Percentiles rank a stretch among this genome's conserved stretches.
Evolutionary conservation across 2,888 invertebrate genomes (phyloP).

Genomic region (Troides helena): DNA sequence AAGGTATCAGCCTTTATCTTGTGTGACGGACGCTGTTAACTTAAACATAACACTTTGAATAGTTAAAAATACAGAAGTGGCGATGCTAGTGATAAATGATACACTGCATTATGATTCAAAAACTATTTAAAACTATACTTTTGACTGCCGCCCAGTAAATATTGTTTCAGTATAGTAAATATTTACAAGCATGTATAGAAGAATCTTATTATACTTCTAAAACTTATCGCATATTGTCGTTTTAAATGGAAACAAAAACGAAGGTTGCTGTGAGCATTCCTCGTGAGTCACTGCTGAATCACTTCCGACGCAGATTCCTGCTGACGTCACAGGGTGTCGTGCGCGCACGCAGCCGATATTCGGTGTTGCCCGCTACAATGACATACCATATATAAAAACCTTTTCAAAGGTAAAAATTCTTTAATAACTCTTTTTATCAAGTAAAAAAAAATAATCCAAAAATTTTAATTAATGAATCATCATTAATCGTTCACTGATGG

Average conservation of each 20-base stretch:
- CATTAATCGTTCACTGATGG: no score
- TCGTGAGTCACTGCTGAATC: constrained; percentile 52
- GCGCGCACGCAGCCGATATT: constrained; percentile 44
- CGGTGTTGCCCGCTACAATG: constrained; percentile 10
- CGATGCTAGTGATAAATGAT: no score
- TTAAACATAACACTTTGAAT: no score
- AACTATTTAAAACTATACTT: no score
- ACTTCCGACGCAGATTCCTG: constrained; percentile 66
- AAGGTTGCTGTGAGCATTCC: constrained; percentile 36
- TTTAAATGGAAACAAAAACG: constrained; percentile 22
- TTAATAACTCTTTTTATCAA: background rate
- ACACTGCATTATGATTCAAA: no score
- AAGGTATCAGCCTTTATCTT: no score
- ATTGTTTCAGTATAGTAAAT: background rate
- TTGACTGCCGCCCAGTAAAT: no score
- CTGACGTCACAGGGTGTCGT: constrained; percentile 66
- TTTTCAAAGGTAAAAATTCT: background rate
- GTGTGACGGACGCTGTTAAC: no score
- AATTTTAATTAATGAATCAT: background rate
- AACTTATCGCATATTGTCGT: constrained; percentile 12
- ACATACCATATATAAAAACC: background rate
- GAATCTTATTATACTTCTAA: background rate
- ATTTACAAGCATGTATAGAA: background rate
- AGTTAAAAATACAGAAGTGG: no score
- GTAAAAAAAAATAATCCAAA: background rate